These are phyloP conservation scores for Chrysoperla carnea DNA, from an alignment of 1,140 invertebrate species.

Conservation along the genomic window DNA sequence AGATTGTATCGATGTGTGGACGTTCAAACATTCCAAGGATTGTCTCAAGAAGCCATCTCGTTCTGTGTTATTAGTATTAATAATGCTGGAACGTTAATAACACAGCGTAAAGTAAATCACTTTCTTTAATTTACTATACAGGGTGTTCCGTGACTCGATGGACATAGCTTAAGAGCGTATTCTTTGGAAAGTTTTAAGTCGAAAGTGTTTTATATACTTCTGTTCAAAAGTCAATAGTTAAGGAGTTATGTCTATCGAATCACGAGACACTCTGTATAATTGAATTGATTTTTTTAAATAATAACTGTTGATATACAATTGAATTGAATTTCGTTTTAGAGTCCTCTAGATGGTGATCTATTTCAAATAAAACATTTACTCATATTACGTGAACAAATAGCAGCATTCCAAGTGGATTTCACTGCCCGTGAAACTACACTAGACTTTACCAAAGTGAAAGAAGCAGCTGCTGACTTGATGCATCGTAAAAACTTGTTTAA, in stretches of 20 bases:
- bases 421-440: conserved; percentile 79
- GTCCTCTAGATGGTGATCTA: conserved; percentile 74
- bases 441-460: conserved; percentile 81
- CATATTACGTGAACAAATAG: conserved; percentile 93
- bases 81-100: conserved; percentile 52
- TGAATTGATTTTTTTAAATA: too few species aligned
- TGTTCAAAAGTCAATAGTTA: too few species aligned
- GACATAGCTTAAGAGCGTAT: too few species aligned
- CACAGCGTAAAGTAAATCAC: conserved; percentile 31
- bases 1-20: conserved; percentile 92
- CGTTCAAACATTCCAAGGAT: conserved; percentile 83
- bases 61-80: conserved; percentile 83
- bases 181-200: too few species aligned
- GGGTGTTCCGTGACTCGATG: too few species aligned
- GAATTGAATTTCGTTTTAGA: conserved; percentile 20
- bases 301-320: conserved; percentile 2
- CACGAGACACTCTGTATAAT: too few species aligned
- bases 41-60: conserved; percentile 88
- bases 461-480: conserved; percentile 72
- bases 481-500: conserved; percentile 75
- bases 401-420: conserved; percentile 95
- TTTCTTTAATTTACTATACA: neutral
- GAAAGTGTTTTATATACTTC: too few species aligned
- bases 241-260: too few species aligned
- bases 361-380: conserved; percentile 97